Conservation (phyloP, 2,797 vertebrate genomes). For the Podarcis siculus region DNA sequence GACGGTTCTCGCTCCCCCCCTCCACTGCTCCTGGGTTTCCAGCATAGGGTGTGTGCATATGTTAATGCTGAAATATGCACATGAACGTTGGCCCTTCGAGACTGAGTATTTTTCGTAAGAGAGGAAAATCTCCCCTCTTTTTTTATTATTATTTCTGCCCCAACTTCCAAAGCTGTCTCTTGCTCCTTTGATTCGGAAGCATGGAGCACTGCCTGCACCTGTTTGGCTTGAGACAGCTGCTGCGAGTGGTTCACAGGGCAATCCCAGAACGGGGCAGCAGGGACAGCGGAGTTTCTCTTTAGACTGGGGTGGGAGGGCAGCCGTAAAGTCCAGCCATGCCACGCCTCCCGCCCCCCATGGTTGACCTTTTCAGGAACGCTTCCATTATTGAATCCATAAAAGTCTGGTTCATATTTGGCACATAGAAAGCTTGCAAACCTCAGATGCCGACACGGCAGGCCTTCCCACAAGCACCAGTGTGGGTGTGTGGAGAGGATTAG, state of each 20-base stretch:
- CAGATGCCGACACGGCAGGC: neutral
- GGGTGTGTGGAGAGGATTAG: neutral
- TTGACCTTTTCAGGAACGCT: slow-evolving; percentile 13
- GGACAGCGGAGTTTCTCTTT: neutral
- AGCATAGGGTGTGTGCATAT: neutral
- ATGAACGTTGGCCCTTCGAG: neutral
- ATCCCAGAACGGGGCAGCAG: neutral
- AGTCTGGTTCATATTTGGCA: slow-evolving; percentile 60
- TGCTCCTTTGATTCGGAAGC: neutral
- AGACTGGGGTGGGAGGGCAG: slow-evolving; percentile 14
- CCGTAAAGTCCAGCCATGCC: slow-evolving; percentile 18
- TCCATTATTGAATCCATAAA: neutral
- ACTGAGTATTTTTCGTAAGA: neutral
- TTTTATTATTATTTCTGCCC: neutral
- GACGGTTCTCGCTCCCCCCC: neutral
- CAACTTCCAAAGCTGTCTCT: neutral
- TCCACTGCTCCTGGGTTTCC: neutral
- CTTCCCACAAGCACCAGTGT: neutral
- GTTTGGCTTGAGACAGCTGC: neutral
- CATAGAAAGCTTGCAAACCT: slow-evolving; percentile 56
- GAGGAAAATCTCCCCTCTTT: neutral
- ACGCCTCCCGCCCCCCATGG: neutral
- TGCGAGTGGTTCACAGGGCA: neutral
- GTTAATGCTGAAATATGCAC: neutral
- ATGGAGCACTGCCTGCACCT: neutral